Evolutionary conservation across 64 coral and sea anemone species (phyloP).

Genomic region (Exaiptasia diaphana): DNA sequence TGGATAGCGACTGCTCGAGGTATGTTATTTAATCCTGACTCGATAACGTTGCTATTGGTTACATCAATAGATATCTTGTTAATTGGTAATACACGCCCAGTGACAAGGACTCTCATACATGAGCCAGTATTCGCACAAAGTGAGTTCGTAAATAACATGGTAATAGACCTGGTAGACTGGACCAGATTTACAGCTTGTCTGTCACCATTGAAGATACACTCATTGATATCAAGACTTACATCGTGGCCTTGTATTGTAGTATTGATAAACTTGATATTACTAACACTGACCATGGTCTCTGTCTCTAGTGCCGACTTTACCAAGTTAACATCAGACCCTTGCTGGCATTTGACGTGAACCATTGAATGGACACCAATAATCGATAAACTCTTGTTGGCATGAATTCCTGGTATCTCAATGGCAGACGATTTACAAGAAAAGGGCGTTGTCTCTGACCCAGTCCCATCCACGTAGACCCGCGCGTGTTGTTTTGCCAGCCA

Average conservation of each 20-base stretch:
- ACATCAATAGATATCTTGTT: too few relatives aligned
- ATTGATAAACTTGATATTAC: background rate
- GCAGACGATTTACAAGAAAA: slow-evolving; percentile 32
- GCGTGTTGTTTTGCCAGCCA: background rate
- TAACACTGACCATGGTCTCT: background rate
- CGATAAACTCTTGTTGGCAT: slow-evolving; percentile 43
- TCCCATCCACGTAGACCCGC: slow-evolving; percentile 51
- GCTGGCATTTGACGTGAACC: slow-evolving; percentile 12
- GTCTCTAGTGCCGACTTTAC: background rate
- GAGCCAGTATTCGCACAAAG: background rate
- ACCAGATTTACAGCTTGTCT: background rate
- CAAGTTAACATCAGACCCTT: background rate
- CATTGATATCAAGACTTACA: background rate
- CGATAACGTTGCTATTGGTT: too few relatives aligned
- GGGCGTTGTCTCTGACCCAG: slow-evolving; percentile 19
- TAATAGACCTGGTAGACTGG: background rate
- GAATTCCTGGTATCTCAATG: slow-evolving; percentile 29
- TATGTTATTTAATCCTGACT: too few relatives aligned
- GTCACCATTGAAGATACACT: background rate
- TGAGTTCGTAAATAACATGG: slow-evolving; percentile 15
- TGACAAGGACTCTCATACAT: too few relatives aligned
- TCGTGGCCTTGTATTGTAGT: background rate
- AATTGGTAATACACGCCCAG: too few relatives aligned
- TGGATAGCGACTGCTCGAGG: too few relatives aligned
- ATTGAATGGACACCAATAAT: slow-evolving; percentile 40